A percentile compares a stretch with the other conserved stretches of the same genome.
Evolutionary conservation across 2,113 vertebrate species (phyloP).

Genomic region (Carollia perspicillata): DNA sequence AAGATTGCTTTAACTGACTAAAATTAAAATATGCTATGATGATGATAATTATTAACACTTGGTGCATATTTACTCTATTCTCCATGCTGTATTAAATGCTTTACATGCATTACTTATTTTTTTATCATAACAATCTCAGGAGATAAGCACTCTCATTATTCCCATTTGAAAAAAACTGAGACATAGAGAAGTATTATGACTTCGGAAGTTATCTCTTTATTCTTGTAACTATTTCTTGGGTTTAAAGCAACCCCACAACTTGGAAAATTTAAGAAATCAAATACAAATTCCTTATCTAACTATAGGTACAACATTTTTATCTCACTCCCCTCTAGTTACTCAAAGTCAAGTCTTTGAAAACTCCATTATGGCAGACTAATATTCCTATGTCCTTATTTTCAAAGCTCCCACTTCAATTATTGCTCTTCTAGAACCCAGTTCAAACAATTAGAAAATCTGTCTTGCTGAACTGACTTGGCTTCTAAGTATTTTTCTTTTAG

Average conservation of each 20-base stretch:
- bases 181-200: background rate
- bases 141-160: background rate
- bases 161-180: background rate
- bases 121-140: background rate
- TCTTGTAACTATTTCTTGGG: background rate
- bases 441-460: background rate
- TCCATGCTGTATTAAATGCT: background rate
- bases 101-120: background rate
- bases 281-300: background rate
- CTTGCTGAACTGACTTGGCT: background rate
- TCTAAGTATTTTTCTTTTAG: background rate
- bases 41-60: background rate
- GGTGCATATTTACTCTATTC: background rate
- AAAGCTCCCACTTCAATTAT: background rate
- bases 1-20: background rate
- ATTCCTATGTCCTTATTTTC: background rate
- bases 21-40: background rate
- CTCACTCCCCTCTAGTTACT: background rate
- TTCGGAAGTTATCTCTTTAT: background rate
- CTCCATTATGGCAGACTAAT: background rate
- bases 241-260: background rate
- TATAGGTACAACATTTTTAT: background rate
- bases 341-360: background rate
- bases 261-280: background rate
- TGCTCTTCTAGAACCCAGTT: background rate